A percentile compares a stretch with the other conserved stretches of the same genome.
These are phyloP conservation scores for Chaetodon auriga DNA, from an alignment of 2,113 vertebrate species.

Conservation along the genomic window DNA sequence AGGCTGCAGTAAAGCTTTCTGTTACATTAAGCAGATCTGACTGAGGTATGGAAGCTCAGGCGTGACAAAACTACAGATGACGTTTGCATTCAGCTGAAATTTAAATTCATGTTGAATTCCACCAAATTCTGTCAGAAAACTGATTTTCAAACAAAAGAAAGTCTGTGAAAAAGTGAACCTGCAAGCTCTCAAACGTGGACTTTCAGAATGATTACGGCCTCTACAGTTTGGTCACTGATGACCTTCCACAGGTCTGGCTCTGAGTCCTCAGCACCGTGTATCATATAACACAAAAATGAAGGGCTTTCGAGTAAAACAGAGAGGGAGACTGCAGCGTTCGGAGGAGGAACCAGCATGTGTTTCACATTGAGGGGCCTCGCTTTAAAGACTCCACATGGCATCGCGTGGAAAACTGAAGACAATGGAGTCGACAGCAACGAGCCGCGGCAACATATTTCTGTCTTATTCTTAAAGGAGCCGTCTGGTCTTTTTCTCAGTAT, in stretches of 20 bases:
- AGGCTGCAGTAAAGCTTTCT: not conserved
- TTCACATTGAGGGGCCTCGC: not conserved
- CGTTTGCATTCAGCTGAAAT: too few species aligned
- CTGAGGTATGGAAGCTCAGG: not conserved
- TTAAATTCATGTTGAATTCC: too few species aligned
- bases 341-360: not conserved
- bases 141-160: too few species aligned
- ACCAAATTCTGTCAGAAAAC: too few species aligned
- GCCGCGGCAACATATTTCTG: too few species aligned
- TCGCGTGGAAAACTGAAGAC: not conserved
- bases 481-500: too few species aligned
- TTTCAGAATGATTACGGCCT: not conserved
- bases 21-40: conserved; percentile 4
- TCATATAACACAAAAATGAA: not conserved
- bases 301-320: not conserved
- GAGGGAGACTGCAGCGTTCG: not conserved
- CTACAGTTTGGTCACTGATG: not conserved
- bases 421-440: too few species aligned
- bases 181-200: not conserved
- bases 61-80: not conserved
- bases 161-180: not conserved
- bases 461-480: too few species aligned
- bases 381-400: not conserved
- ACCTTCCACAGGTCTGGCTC: not conserved
- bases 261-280: not conserved